These are phyloP conservation scores for Monoplex corrugatus DNA, from an alignment of 2,888 invertebrate genomes.

Conservation along the genomic window DNA sequence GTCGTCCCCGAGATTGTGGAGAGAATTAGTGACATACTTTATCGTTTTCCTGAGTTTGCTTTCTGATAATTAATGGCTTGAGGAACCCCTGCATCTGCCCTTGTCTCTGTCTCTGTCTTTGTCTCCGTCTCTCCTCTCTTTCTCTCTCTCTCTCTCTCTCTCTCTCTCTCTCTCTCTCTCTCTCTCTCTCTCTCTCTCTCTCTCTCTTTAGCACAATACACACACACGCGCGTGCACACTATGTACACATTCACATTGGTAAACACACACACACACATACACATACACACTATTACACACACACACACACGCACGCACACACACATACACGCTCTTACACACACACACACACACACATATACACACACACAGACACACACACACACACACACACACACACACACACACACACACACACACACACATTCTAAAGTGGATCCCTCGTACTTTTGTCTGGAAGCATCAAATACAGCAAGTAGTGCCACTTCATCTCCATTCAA, in stretches of 20 bases:
- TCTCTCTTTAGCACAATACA: too few species aligned
- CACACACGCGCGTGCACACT: too few species aligned
- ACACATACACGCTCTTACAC: not conserved
- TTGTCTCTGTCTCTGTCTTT: constrained; percentile 29
- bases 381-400: not conserved
- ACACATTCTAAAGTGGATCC: not conserved
- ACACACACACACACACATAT: not conserved
- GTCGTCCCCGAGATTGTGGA: not conserved
- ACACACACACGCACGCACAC: too few species aligned
- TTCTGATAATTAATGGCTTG: not conserved
- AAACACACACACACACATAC: constrained; percentile 22
- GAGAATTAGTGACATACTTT: too few species aligned
- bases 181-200: not conserved
- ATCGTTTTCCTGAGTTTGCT: not conserved
- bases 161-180: not conserved
- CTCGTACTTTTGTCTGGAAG: too few species aligned
- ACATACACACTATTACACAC: not conserved
- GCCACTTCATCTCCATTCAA: too few species aligned
- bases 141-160: constrained; percentile 8
- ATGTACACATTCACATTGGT: too few species aligned
- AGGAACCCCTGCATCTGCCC: not conserved
- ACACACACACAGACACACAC: not conserved
- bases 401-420: not conserved
- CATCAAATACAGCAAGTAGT: too few species aligned
- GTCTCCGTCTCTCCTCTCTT: not conserved